Evolutionary conservation across 2,797 vertebrate species (phyloP).

Genomic region (Valencia hispanica): DNA sequence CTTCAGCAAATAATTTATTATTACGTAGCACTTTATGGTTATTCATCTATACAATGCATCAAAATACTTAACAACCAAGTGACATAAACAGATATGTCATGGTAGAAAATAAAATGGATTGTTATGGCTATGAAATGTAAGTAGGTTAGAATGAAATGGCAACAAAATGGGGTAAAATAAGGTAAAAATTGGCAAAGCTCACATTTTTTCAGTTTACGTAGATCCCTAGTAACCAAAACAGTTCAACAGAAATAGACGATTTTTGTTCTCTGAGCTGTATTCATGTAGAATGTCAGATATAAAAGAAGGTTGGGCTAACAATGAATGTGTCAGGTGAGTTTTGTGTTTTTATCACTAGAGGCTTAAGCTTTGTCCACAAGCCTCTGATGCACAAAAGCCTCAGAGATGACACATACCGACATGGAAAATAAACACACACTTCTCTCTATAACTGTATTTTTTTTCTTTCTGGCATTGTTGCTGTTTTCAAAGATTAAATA

Average conservation of each 20-base stretch:
- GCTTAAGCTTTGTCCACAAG: not conserved
- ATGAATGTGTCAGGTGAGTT: not conserved
- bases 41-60: not conserved
- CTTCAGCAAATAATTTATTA: not conserved
- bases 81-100: not conserved
- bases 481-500: constrained; percentile 1
- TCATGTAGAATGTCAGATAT: not conserved
- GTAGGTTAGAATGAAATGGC: not conserved
- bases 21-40: not conserved
- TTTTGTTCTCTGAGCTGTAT: not conserved
- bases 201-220: not conserved
- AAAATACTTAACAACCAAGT: not conserved
- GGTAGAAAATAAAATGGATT: not conserved
- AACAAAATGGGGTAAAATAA: not conserved
- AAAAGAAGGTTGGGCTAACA: not conserved
- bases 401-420: not conserved
- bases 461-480: not conserved
- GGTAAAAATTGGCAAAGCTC: not conserved
- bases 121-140: not conserved
- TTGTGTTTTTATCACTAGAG: constrained; percentile 3
- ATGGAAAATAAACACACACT: not conserved
- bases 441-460: not conserved
- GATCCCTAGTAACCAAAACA: not conserved
- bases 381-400: not conserved
- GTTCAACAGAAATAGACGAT: not conserved